Evolutionary conservation across 64 coral and sea anemone genomes (phyloP).

Genomic region (Actinia tenebrosa): DNA sequence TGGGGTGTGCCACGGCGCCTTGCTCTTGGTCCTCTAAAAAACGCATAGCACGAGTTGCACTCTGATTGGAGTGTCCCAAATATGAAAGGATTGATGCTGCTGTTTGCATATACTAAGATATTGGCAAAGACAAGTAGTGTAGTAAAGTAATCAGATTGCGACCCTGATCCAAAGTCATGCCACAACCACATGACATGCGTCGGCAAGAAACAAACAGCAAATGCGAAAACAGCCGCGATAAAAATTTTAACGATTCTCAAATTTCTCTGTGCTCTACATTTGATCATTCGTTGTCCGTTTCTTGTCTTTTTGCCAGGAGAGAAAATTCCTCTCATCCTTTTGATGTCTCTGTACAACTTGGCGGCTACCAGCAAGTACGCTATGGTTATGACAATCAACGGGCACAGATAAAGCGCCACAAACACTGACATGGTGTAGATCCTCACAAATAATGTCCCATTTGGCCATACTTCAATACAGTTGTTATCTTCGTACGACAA

Average conservation of each 20-base stretch:
- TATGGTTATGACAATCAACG: conserved; percentile 44
- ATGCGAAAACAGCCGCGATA: conserved; percentile 58
- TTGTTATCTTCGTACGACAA: conserved; percentile 26
- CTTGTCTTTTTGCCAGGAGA: conserved; percentile 28
- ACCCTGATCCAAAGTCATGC: conserved; percentile 61
- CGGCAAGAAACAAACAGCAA: conserved; percentile 79
- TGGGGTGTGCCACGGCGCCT: neutral
- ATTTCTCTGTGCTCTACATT: conserved; percentile 45
- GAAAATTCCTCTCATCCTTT: conserved; percentile 44
- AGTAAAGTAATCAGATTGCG: conserved; percentile 8
- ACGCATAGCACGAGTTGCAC: conserved; percentile 31
- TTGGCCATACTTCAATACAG: conserved; percentile 55
- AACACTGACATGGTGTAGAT: conserved; percentile 59
- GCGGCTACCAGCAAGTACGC: conserved; percentile 50
- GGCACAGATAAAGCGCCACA: conserved; percentile 47
- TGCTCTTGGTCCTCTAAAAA: neutral
- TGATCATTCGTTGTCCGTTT: conserved; percentile 48
- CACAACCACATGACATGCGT: conserved; percentile 83
- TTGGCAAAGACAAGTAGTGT: conserved; percentile 61
- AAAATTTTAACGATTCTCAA: conserved; percentile 79
- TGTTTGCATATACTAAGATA: conserved; percentile 82
- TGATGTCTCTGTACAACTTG: conserved; percentile 57
- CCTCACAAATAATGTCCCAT: conserved; percentile 20
- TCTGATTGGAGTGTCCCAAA: conserved; percentile 71
- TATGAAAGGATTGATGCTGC: conserved; percentile 86